Conservation (phyloP, 2,888 invertebrate species). For the Didymodactylos carnosus region DNA sequence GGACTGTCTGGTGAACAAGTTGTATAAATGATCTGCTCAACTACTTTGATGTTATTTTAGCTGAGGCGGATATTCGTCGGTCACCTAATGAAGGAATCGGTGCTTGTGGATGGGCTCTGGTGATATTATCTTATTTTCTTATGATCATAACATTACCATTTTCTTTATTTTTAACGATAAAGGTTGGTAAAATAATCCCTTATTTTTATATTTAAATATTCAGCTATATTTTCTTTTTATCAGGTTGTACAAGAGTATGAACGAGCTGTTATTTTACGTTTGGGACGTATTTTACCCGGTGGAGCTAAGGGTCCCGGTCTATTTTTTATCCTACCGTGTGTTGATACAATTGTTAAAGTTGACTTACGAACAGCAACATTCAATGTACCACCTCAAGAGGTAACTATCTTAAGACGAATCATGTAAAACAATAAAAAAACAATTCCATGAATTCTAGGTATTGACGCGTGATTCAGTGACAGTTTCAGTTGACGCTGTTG, state of each 20-base stretch:
- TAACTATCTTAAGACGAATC: conserved; percentile 15
- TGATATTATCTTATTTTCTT: conserved; percentile 5
- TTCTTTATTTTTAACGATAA: conserved; percentile 9
- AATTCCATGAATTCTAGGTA: conserved; percentile 17
- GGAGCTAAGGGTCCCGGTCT: conserved; percentile 75
- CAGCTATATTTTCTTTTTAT: background rate
- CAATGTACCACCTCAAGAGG: conserved; percentile 18
- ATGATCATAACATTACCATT: conserved; percentile 6
- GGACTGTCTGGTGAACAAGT: no score
- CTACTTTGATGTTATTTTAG: background rate
- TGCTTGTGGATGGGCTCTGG: conserved; percentile 2
- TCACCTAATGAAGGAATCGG: conserved; percentile 11
- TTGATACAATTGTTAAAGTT: conserved; percentile 15
- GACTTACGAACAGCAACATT: conserved; percentile 17
- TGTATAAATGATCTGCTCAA: no score
- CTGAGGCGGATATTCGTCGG: background rate
- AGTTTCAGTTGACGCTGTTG: conserved; percentile 31
- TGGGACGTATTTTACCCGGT: conserved; percentile 62
- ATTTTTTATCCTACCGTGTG: conserved; percentile 74
- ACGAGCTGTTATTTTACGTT: conserved; percentile 68
- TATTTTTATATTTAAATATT: background rate
- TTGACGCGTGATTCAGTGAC: conserved; percentile 29
- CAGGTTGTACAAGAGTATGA: conserved; percentile 62
- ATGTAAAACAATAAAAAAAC: conserved; percentile 20
- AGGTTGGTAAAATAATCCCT: no score